Evolutionary conservation across 2,888 invertebrate species (phyloP).

Genomic region (Tipula helvola): DNA sequence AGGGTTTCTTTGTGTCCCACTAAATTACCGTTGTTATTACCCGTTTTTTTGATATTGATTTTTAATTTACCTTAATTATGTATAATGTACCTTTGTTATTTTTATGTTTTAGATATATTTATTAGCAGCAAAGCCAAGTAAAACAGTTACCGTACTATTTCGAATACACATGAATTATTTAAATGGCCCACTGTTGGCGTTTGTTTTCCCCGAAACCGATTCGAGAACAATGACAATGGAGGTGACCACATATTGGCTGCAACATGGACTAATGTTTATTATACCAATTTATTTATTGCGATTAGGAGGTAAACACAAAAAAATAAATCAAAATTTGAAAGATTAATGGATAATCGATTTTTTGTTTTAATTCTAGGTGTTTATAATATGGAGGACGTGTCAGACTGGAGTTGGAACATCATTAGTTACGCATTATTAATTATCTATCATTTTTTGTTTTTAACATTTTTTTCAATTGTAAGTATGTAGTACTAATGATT

Average conservation of each 20-base stretch:
- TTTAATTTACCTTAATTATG: not conserved
- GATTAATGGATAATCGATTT: not conserved
- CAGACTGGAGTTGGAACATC: conserved; percentile 67
- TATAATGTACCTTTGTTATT: not conserved
- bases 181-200: conserved; percentile 87
- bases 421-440: conserved; percentile 67
- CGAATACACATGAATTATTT: conserved; percentile 85
- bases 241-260: conserved; percentile 87
- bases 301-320: conserved; percentile 57
- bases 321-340: too few relatives aligned
- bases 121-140: conserved; percentile 74
- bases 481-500: conserved; percentile 25
- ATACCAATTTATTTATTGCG: conserved; percentile 86
- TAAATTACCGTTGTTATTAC: not conserved
- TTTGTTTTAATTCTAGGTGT: conserved; percentile 48
- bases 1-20: not conserved
- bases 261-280: conserved; percentile 89
- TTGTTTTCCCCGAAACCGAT: conserved; percentile 89
- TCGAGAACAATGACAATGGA: conserved; percentile 85
- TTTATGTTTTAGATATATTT: conserved; percentile 69
- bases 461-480: conserved; percentile 55
- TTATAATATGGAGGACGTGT: conserved; percentile 63
- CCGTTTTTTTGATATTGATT: not conserved
- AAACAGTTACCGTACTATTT: conserved; percentile 67
- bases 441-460: conserved; percentile 69